These are phyloP conservation scores for Trogon surrucura DNA, from an alignment of 2,113 vertebrate species.

Conservation along the genomic window DNA sequence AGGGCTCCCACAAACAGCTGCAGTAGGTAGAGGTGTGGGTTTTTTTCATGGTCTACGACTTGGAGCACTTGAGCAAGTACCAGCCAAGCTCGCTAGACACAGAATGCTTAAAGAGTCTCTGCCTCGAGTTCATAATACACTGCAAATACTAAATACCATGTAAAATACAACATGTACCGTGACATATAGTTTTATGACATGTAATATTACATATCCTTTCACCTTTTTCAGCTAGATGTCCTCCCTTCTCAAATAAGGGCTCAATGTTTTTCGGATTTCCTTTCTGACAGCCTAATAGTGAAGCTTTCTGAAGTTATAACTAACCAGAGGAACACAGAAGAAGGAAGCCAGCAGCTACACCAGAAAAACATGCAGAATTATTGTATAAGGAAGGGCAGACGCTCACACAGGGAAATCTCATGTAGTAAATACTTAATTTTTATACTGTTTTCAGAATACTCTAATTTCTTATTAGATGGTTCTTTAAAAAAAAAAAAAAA, in stretches of 20 bases:
- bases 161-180: neutral
- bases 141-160: neutral
- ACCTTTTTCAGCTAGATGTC: neutral
- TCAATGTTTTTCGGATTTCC: neutral
- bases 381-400: neutral
- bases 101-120: neutral
- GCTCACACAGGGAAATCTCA: neutral
- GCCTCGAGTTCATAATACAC: neutral
- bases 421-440: neutral
- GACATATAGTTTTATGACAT: too few species aligned
- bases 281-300: neutral
- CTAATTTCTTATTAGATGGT: neutral
- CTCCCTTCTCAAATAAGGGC: neutral
- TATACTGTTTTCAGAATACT: neutral
- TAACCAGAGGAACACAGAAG: neutral
- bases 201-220: neutral
- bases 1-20: neutral
- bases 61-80: neutral
- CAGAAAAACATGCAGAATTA: neutral
- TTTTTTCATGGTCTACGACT: neutral
- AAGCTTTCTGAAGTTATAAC: slow-evolving; percentile 6
- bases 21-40: neutral
- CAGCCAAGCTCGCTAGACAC: neutral
- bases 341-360: neutral
- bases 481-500: neutral